Evolutionary conservation across 92 coral and sea anemone species (phyloP).

Genomic region (Muricea muricata): DNA sequence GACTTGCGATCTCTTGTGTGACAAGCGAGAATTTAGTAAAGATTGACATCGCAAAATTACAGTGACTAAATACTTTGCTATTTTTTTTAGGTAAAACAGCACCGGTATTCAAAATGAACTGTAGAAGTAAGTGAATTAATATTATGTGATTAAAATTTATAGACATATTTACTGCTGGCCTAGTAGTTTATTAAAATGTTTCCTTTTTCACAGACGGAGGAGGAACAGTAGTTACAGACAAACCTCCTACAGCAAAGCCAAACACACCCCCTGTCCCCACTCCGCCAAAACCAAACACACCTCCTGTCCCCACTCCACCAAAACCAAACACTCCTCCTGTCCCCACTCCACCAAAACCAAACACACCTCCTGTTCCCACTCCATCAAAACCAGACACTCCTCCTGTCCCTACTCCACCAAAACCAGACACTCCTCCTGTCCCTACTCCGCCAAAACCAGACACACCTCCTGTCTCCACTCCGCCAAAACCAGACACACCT

Average conservation of each 20-base stretch:
- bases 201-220: conserved; percentile 20
- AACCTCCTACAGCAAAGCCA: conserved; percentile 16
- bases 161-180: too few species aligned
- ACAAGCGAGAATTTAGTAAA: too few species aligned
- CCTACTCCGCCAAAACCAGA: conserved; percentile 7
- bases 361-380: conserved; percentile 37
- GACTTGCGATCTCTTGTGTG: too few species aligned
- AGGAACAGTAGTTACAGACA: conserved; percentile 38
- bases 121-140: conserved; percentile 75
- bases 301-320: neutral
- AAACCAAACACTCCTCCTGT: neutral
- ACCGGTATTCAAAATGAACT: conserved; percentile 85
- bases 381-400: conserved; percentile 23
- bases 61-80: too few species aligned
- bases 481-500: conserved; percentile 5
- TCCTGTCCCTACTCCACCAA: neutral
- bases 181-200: neutral
- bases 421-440: neutral
- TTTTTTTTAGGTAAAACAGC: conserved; percentile 63
- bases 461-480: conserved; percentile 1
- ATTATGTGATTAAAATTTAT: neutral
- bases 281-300: neutral
- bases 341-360: neutral
- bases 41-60: too few species aligned
- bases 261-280: conserved; percentile 10